Evolutionary conservation across 2,888 invertebrate genomes (phyloP).

Genomic region (Melanostoma scalare): DNA sequence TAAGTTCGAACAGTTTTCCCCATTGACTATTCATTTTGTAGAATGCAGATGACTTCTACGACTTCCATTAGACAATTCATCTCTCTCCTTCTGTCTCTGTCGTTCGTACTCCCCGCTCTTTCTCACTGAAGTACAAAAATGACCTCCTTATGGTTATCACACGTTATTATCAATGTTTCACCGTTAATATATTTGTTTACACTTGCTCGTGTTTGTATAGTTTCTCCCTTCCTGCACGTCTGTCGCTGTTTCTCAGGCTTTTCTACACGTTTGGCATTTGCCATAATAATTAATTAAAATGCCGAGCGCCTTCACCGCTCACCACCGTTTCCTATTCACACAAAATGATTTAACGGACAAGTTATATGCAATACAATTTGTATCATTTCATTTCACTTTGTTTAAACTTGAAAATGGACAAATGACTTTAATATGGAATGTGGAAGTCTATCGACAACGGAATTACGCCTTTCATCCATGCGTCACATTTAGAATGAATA

Average conservation of each 20-base stretch:
- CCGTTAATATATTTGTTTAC: slow-evolving; percentile 62
- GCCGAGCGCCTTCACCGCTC: slow-evolving; percentile 22
- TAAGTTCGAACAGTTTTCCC: not conserved
- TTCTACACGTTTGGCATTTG: slow-evolving; percentile 56
- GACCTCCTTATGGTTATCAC: slow-evolving; percentile 56
- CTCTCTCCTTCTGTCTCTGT: not conserved
- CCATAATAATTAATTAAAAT: slow-evolving; percentile 70
- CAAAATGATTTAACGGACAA: slow-evolving; percentile 66
- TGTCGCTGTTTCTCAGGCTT: not conserved
- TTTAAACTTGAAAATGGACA: slow-evolving; percentile 57
- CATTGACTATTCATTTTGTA: slow-evolving; percentile 27
- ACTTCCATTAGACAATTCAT: slow-evolving; percentile 27
- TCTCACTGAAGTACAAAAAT: slow-evolving; percentile 23
- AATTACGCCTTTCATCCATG: slow-evolving; percentile 36
- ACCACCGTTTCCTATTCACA: slow-evolving; percentile 42
- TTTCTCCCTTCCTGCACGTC: not conserved
- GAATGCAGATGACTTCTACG: slow-evolving; percentile 16
- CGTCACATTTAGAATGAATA: slow-evolving; percentile 42
- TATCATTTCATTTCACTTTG: slow-evolving; percentile 63
- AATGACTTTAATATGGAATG: slow-evolving; percentile 52
- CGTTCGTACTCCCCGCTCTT: not conserved
- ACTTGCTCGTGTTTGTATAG: slow-evolving; percentile 27
- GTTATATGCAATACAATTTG: slow-evolving; percentile 62
- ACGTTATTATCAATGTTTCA: slow-evolving; percentile 66
- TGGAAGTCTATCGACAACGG: slow-evolving; percentile 60